A percentile compares a stretch with the other conserved stretches of the same genome.
phyloP scores from a whole-genome alignment of 1,140 invertebrate genomes.

The Ruditapes philippinarum region DNA sequence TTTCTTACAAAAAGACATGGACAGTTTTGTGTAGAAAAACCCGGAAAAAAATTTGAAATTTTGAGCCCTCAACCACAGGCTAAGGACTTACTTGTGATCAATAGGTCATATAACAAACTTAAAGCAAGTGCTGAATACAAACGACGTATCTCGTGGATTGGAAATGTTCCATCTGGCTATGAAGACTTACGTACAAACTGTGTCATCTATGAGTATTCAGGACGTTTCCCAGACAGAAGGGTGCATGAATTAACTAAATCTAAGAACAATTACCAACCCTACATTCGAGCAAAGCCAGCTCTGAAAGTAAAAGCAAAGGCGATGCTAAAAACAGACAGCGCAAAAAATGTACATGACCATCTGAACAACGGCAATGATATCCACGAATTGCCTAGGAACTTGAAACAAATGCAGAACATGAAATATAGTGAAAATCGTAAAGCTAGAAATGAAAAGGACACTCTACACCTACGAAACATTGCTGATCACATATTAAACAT shows the following conservation, averaged over 20 bases:
- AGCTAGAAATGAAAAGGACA: background rate
- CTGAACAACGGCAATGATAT: conserved; percentile 18
- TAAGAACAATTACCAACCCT: background rate
- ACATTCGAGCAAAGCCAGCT: background rate
- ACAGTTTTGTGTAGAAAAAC: background rate
- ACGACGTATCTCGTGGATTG: background rate
- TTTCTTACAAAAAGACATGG: background rate
- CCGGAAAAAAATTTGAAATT: background rate
- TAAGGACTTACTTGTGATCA: background rate
- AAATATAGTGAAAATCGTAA: conserved; percentile 6
- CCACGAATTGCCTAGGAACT: background rate
- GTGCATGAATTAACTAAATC: background rate
- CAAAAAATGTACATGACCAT: conserved; percentile 32
- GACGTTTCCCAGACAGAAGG: background rate
- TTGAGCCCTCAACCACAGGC: background rate
- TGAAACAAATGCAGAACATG: conserved; percentile 26
- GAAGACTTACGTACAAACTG: too few species aligned
- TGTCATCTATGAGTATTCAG: background rate
- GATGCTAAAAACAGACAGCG: background rate
- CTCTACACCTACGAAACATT: background rate
- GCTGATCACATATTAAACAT: conserved; percentile 1
- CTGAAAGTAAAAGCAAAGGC: background rate
- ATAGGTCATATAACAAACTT: background rate
- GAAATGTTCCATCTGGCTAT: background rate
- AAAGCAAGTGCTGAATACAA: background rate